Evolutionary conservation across 1,140 invertebrate genomes (phyloP).

Genomic region (Maconellicoccus hirsutus): DNA sequence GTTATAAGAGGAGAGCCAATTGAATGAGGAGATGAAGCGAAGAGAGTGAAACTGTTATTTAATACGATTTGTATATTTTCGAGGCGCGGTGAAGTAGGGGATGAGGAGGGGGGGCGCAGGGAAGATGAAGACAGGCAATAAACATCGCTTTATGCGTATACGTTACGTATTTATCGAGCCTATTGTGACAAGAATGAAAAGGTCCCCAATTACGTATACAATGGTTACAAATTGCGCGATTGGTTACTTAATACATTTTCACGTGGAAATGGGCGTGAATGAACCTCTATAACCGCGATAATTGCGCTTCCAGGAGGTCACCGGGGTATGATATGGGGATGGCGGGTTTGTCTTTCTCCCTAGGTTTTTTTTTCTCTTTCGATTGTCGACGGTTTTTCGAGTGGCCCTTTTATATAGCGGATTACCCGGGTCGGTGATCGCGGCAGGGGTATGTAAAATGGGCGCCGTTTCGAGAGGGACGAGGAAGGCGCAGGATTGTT

Average conservation of each 20-base stretch:
- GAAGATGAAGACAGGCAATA: background rate
- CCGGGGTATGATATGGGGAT: background rate
- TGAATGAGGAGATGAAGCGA: too few relatives aligned
- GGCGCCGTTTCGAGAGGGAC: background rate
- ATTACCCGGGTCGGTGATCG: too few relatives aligned
- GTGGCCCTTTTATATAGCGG: too few relatives aligned
- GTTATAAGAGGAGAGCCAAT: too few relatives aligned
- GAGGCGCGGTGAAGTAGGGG: too few relatives aligned
- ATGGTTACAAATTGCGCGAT: background rate
- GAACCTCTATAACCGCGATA: constrained; percentile 7
- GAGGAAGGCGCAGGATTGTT: too few relatives aligned
- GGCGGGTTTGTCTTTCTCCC: background rate
- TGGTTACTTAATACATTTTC: constrained; percentile 10
- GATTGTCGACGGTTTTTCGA: background rate
- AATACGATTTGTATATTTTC: background rate
- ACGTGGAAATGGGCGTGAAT: constrained; percentile 7
- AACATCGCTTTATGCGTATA: background rate
- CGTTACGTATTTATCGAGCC: too few relatives aligned
- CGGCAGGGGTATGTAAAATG: background rate
- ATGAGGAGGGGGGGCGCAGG: too few relatives aligned
- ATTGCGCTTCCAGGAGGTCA: background rate
- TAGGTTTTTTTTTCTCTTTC: background rate
- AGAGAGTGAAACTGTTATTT: background rate
- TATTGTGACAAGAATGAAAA: background rate
- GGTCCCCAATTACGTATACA: background rate